These are phyloP conservation scores for Orthonevra nobilis DNA, from an alignment of 2,888 invertebrate genomes.

Conservation along the genomic window DNA sequence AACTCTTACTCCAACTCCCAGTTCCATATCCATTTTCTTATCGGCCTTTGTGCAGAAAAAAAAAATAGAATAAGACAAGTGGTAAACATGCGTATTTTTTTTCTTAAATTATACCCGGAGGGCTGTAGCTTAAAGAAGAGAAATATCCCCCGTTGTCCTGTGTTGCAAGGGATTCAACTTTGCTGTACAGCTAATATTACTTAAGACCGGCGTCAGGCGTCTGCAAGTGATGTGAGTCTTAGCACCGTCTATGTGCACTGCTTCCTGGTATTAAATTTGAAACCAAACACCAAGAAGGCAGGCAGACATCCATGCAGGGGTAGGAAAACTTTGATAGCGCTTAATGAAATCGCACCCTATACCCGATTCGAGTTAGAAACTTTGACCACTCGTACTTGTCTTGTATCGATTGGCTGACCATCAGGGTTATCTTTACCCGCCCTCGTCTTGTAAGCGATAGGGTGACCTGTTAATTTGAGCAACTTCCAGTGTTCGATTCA, in stretches of 20 bases:
- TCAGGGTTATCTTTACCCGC: conserved; percentile 19
- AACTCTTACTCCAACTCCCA: background rate
- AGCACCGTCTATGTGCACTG: conserved; percentile 13
- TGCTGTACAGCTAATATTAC: conserved; percentile 54
- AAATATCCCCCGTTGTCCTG: background rate
- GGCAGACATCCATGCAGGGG: background rate
- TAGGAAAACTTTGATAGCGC: conserved; percentile 42
- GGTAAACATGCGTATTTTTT: conserved; percentile 29
- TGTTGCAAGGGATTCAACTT: conserved; percentile 6
- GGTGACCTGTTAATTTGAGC: conserved; percentile 64
- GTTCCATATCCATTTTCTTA: conserved; percentile 30
- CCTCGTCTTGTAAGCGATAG: conserved; percentile 40
- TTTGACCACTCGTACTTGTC: background rate
- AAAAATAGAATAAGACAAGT: conserved; percentile 8
- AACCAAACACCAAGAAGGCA: conserved; percentile 62
- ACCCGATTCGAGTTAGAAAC: background rate
- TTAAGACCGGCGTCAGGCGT: conserved; percentile 35
- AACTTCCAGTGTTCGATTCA: conserved; percentile 55
- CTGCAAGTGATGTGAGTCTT: conserved; percentile 54
- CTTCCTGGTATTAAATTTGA: conserved; percentile 65
- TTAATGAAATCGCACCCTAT: conserved; percentile 56
- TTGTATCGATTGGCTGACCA: conserved; percentile 33
- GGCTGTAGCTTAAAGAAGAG: conserved; percentile 33
- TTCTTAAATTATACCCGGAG: conserved; percentile 59
- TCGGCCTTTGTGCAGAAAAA: conserved; percentile 30